Conservation (phyloP, 2,113 vertebrate species). For the Tragelaphus imberbis region DNA sequence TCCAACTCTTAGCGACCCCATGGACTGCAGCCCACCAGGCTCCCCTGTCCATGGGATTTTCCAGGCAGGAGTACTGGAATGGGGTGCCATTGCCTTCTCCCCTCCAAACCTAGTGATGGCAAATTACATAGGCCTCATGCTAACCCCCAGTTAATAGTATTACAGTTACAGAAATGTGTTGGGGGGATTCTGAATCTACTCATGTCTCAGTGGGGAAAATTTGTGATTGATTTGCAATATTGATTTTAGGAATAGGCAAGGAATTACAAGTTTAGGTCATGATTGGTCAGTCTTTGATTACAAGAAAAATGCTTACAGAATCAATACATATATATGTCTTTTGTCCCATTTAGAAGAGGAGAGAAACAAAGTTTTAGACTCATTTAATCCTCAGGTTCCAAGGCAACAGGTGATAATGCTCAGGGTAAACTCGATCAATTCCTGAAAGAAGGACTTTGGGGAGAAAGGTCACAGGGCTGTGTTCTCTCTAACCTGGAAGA, state of each 20-base stretch:
- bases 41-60: too few relatives aligned
- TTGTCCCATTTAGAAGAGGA: background rate
- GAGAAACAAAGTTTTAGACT: background rate
- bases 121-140: background rate
- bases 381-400: background rate
- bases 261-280: background rate
- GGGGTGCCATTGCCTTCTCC: background rate
- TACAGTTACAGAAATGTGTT: background rate
- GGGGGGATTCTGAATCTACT: background rate
- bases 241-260: background rate
- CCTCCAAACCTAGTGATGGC: background rate
- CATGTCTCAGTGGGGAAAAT: background rate
- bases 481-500: background rate
- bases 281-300: background rate
- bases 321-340: background rate
- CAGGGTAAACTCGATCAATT: background rate
- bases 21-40: too few relatives aligned
- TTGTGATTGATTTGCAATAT: background rate
- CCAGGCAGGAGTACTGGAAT: too few relatives aligned
- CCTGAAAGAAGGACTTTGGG: background rate
- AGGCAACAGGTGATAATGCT: background rate
- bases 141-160: background rate
- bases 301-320: background rate
- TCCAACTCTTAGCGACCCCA: too few relatives aligned
- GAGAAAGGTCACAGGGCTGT: background rate